Percentiles rank a stretch among this genome's conserved stretches.
Evolutionary conservation across 2,113 vertebrate genomes (phyloP).

Genomic region (Thymallus thymallus): DNA sequence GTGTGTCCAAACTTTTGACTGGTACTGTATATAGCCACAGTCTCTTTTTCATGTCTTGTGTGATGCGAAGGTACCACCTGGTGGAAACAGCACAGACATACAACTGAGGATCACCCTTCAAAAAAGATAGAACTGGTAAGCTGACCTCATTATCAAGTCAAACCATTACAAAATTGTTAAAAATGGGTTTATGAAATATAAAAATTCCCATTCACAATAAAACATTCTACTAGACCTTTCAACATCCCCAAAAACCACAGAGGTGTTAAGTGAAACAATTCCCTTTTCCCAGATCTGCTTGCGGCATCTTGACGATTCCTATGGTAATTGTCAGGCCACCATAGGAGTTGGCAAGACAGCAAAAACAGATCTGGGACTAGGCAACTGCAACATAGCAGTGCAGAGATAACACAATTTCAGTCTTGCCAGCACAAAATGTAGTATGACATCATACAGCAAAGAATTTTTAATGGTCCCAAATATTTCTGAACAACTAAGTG

Average conservation of each 20-base stretch:
- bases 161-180: background rate
- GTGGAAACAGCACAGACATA: background rate
- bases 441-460: constrained; percentile 95
- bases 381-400: constrained; percentile 8
- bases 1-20: no score
- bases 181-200: constrained; percentile 1
- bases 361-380: no score
- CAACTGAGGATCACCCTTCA: background rate
- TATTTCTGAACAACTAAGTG: constrained; percentile 95
- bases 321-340: no score
- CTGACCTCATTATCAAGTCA: no score
- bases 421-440: constrained; percentile 81
- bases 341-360: no score
- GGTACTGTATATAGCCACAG: no score
- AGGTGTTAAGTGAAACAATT: background rate
- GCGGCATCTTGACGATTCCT: no score
- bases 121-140: no score
- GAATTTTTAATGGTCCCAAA: constrained; percentile 99
- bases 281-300: no score
- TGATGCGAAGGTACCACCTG: constrained; percentile 31
- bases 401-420: constrained; percentile 59
- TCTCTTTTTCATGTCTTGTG: no score
- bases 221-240: background rate
- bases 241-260: background rate
- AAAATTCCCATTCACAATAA: constrained; percentile 1